phyloP scores from a whole-genome alignment of 1,140 invertebrate genomes.

The Pseudachorutes palmiensis region DNA sequence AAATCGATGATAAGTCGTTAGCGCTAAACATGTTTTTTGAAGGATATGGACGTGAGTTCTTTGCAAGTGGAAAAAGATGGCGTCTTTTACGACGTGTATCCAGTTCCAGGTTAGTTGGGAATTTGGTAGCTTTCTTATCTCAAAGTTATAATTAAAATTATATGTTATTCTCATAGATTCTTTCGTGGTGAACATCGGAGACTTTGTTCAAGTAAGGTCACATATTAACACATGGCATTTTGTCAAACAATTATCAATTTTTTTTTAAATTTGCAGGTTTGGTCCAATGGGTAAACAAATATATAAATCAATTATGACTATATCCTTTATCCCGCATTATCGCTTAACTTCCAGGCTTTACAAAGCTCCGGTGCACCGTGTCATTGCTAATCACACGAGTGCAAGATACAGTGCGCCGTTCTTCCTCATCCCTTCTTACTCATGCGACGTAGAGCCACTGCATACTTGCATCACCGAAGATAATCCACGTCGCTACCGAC shows the following conservation, averaged over 20 bases:
- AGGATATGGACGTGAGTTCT: conserved; percentile 16
- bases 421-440: conserved; percentile 22
- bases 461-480: conserved; percentile 9
- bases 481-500: conserved; percentile 13
- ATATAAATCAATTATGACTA: neutral
- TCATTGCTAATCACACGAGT: conserved; percentile 17
- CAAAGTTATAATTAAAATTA: neutral
- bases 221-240: neutral
- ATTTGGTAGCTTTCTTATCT: too few relatives aligned
- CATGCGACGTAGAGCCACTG: conserved; percentile 15
- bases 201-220: conserved; percentile 23
- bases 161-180: conserved; percentile 17
- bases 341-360: conserved; percentile 4
- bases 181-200: conserved; percentile 30
- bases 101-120: conserved; percentile 17
- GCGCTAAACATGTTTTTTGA: too few relatives aligned
- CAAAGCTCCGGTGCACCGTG: conserved; percentile 28
- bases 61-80: conserved; percentile 10
- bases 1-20: neutral
- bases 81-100: conserved; percentile 4
- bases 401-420: conserved; percentile 25
- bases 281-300: conserved; percentile 22
- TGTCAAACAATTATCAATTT: neutral
- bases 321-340: neutral
- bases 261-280: conserved; percentile 17